Evolutionary conservation across 2,888 invertebrate species (phyloP).

Genomic region (Thereva nobilitata): DNA sequence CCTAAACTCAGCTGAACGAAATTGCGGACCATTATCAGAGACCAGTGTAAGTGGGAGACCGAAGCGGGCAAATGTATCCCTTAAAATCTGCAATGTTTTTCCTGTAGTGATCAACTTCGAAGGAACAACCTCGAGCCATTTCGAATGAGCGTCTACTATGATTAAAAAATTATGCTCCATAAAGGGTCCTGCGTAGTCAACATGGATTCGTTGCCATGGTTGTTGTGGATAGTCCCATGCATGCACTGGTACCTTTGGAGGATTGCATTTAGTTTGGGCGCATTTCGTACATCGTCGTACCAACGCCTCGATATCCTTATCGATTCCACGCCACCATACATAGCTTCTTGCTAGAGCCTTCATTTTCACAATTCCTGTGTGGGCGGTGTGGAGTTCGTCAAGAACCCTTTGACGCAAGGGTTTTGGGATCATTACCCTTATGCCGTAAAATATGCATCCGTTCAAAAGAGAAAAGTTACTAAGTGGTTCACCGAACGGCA

Average conservation of each 20-base stretch:
- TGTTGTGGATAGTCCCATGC: neutral
- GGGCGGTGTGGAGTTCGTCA: conserved; percentile 14
- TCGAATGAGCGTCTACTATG: conserved; percentile 37
- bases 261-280: neutral
- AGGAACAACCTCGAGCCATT: conserved; percentile 37
- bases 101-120: conserved; percentile 16
- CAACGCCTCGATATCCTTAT: conserved; percentile 22
- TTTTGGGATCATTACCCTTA: conserved; percentile 9
- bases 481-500: too few species aligned
- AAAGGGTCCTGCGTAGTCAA: neutral
- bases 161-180: conserved; percentile 21
- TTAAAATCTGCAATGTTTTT: conserved; percentile 22
- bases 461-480: too few species aligned
- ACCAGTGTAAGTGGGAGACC: conserved; percentile 40
- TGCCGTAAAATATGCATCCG: too few species aligned
- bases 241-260: too few species aligned
- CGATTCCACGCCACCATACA: conserved; percentile 22
- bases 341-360: conserved; percentile 17
- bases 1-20: conserved; percentile 37
- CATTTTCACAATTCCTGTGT: conserved; percentile 15
- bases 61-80: conserved; percentile 34
- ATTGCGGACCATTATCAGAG: conserved; percentile 42
- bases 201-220: conserved; percentile 8
- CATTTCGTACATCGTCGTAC: conserved; percentile 5
- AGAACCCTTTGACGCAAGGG: conserved; percentile 7